Conservation (phyloP, 2,888 invertebrate species). For the Drosophila paramelanica region DNA sequence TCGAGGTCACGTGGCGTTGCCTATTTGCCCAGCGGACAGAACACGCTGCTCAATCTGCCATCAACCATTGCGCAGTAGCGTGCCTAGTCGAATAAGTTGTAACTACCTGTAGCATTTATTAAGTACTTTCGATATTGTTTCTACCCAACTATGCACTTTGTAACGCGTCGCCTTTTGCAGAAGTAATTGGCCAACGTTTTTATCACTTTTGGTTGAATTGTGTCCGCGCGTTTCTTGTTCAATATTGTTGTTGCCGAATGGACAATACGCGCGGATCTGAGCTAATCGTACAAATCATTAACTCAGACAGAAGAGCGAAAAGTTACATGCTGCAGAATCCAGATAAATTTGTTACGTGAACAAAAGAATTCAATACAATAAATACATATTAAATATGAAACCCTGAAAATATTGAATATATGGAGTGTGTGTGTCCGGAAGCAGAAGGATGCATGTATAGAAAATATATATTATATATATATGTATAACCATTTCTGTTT, state of each 20-base stretch:
- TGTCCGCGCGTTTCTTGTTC: conserved; percentile 23
- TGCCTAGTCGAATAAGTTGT: conserved; percentile 65
- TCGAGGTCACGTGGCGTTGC: conserved; percentile 97
- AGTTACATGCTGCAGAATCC: conserved; percentile 33
- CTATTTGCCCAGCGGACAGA: conserved; percentile 92
- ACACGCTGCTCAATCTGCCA: conserved; percentile 84
- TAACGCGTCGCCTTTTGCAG: conserved; percentile 45
- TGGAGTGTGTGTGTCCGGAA: no score
- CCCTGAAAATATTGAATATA: no score
- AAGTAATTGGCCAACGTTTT: conserved; percentile 37
- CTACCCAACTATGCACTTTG: conserved; percentile 46
- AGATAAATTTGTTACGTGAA: conserved; percentile 71
- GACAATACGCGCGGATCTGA: conserved; percentile 22
- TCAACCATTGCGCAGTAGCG: conserved; percentile 80
- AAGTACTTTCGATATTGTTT: conserved; percentile 78
- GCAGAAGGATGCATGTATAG: no score
- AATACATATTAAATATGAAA: conserved; percentile 67
- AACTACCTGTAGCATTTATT: conserved; percentile 79
- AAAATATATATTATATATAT: no score
- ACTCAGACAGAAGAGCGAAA: conserved; percentile 18
- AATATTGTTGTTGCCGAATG: conserved; percentile 48
- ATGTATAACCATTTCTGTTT: no score
- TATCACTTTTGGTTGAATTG: conserved; percentile 39
- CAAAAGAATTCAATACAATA: conserved; percentile 66
- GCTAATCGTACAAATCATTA: conserved; percentile 6